Evolutionary conservation across 2,888 invertebrate species (phyloP).

Genomic region (Pachycephus smyrnensis): DNA sequence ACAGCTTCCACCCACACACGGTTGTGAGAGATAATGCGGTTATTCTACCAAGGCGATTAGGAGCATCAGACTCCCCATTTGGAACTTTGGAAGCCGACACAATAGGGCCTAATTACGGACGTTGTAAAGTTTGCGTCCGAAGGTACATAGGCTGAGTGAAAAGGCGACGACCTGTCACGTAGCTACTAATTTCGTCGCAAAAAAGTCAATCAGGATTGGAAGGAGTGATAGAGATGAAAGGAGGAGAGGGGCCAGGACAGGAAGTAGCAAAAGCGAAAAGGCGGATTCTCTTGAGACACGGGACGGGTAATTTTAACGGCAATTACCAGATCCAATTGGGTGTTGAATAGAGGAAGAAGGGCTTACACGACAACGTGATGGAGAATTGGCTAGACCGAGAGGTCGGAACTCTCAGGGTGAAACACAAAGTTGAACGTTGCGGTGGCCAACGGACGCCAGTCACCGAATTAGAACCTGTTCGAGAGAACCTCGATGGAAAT

Average conservation of each 20-base stretch:
- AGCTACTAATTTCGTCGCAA: slow-evolving; percentile 14
- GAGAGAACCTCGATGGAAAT: not conserved
- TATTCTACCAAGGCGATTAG: not conserved
- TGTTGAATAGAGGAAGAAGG: slow-evolving; percentile 55
- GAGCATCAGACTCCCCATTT: not conserved
- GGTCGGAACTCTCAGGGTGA: slow-evolving; percentile 10
- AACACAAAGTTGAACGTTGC: slow-evolving; percentile 12
- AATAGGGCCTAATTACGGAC: not conserved
- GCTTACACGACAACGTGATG: slow-evolving; percentile 30
- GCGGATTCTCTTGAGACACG: slow-evolving; percentile 19
- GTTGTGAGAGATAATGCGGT: not conserved
- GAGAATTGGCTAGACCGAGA: slow-evolving; percentile 19
- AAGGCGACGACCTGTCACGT: not conserved
- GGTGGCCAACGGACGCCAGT: slow-evolving; percentile 15
- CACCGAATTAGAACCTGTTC: slow-evolving; percentile 14
- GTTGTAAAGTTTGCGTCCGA: not conserved
- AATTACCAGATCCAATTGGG: slow-evolving; percentile 56
- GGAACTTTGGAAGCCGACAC: not conserved
- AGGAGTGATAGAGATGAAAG: slow-evolving; percentile 19
- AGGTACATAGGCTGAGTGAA: not conserved
- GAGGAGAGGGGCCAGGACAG: slow-evolving; percentile 23
- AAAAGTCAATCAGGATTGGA: slow-evolving; percentile 8
- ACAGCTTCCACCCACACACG: not conserved
- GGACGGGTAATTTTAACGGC: slow-evolving; percentile 52
- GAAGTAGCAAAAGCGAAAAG: slow-evolving; percentile 12